Conservation (phyloP, 1,140 invertebrate genomes). For the Heliconius hewitsoni region DNA sequence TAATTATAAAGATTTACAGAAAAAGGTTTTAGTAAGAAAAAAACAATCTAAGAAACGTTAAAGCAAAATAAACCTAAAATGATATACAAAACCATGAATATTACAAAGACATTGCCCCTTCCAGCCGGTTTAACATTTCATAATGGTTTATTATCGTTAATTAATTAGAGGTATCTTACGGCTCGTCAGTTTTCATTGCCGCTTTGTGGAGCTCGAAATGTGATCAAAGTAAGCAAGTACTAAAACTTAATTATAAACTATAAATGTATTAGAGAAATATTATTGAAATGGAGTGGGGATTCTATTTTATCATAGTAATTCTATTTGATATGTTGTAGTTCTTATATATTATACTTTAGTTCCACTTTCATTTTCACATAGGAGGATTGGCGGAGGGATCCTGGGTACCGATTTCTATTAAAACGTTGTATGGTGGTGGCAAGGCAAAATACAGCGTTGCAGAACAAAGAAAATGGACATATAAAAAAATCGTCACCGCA, state of each 20-base stretch:
- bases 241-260: background rate
- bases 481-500: too few relatives aligned
- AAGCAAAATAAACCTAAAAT: background rate
- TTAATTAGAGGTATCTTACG: conserved; percentile 55
- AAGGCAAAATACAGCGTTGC: too few relatives aligned
- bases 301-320: too few relatives aligned
- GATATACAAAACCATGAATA: background rate
- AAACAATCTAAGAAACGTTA: background rate
- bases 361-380: too few relatives aligned
- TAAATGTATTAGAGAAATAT: background rate
- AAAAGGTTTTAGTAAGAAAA: background rate
- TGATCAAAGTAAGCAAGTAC: background rate
- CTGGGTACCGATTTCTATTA: too few relatives aligned
- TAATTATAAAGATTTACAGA: background rate
- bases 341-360: too few relatives aligned
- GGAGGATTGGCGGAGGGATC: too few relatives aligned
- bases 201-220: conserved; percentile 36
- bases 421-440: too few relatives aligned
- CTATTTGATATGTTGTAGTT: too few relatives aligned
- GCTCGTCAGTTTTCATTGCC: conserved; percentile 55
- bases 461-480: too few relatives aligned
- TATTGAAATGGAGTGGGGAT: background rate
- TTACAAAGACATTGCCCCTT: conserved; percentile 32
- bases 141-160: conserved; percentile 54
- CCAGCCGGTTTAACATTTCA: conserved; percentile 53